These are phyloP conservation scores for Clitarchus hookeri DNA, from an alignment of 2,888 invertebrate genomes.

Conservation along the genomic window DNA sequence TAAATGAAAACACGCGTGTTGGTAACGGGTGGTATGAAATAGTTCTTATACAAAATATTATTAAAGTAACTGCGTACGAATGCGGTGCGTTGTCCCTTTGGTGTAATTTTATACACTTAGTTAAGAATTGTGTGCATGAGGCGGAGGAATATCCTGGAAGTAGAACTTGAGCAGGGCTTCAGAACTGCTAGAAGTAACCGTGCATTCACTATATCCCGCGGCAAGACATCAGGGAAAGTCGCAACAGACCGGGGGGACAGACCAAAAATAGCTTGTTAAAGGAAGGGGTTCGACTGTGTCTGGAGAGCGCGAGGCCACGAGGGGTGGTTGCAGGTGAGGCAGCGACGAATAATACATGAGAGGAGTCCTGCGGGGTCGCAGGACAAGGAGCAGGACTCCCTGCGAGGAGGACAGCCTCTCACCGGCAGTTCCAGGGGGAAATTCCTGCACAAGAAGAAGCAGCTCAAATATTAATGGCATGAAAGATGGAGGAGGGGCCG, in stretches of 20 bases:
- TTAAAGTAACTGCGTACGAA: too few species aligned
- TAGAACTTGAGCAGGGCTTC: too few species aligned
- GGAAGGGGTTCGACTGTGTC: neutral
- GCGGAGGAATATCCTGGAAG: too few species aligned
- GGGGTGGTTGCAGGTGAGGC: neutral
- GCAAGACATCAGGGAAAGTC: too few species aligned
- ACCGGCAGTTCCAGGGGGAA: neutral
- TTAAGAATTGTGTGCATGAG: too few species aligned
- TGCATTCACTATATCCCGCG: too few species aligned
- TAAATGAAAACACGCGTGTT: too few species aligned
- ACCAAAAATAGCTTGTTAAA: neutral
- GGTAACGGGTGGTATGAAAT: too few species aligned
- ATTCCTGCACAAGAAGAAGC: neutral
- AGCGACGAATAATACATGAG: neutral
- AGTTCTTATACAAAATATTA: too few species aligned
- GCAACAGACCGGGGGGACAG: neutral
- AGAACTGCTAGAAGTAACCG: too few species aligned
- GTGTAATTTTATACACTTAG: too few species aligned
- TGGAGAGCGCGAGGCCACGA: neutral
- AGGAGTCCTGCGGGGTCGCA: neutral
- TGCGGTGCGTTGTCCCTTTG: too few species aligned
- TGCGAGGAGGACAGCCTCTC: neutral
- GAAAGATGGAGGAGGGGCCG: neutral
- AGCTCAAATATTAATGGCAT: neutral
- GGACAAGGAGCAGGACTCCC: neutral